Evolutionary conservation across 2,797 vertebrate species (phyloP), one percentile per base, ranked within the genome.

Genomic region (Menidia menidia): DNA sequence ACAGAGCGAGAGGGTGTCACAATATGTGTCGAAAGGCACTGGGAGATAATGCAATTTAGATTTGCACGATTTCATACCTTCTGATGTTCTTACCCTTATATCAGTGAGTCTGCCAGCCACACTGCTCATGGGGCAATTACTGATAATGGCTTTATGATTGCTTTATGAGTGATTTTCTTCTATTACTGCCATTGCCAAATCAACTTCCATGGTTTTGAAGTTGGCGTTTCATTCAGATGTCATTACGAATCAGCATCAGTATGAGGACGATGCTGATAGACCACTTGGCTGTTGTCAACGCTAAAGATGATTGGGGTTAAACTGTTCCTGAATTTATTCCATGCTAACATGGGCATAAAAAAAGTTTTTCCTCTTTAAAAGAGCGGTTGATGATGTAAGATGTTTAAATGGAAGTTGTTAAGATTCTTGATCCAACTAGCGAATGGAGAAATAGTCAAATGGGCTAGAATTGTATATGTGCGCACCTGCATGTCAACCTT

Each of bases 71-170:
- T 8, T 63, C 1, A 52, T 59, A 7, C 59, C 12, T 67, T 32
- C 52, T 50, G 39, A 48, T 56, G 52, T 19, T 67, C 30, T 64
- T 52, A 58, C 58, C 41, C 59, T 25, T 44, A 70, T n/a, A 48
- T 32, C 43, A 42, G 54, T 66, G 43, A 63, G 50, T 75, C 30
- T 13, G 18, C 8, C 63, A 61, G 33, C 50, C 33, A 50, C 31
- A 55, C 8, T 45, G 57, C 43, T 32, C 3, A 30, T 50, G 68
- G 71, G 14, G 41, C 39, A 42, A 19, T 51, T 55, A 43, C 19
- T 55, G 81, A 77, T 75, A 82, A 83, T 74, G 77, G 61, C 42
- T 68, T 42, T 53, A 53, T 71, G 72, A 82, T 74, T 78, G 62
- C 50, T 54, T 31, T 33, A 48, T 10, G 56, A 71, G 64, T 80